A percentile compares a stretch with the other conserved stretches of the same genome.
Evolutionary conservation across 2,113 vertebrate species (phyloP).

Genomic region (Cebidichthys violaceus): DNA sequence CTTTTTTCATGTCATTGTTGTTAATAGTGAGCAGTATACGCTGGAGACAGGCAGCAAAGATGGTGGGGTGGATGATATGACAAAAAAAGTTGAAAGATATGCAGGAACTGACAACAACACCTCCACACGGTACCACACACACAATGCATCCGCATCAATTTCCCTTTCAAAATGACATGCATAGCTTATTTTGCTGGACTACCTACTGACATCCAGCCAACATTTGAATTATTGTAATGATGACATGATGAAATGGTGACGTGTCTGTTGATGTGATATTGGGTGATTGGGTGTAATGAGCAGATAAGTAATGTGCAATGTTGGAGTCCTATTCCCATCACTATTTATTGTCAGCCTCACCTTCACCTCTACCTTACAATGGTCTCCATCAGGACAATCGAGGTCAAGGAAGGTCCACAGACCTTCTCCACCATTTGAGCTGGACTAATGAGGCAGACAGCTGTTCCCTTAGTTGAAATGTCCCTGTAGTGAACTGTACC

Average conservation of each 20-base stretch:
- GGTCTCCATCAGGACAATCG: slow-evolving; percentile 61
- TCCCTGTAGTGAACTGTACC: slow-evolving; percentile 69
- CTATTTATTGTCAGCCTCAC: slow-evolving; percentile 58
- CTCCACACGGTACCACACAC: slow-evolving; percentile 24
- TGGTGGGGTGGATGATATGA: slow-evolving; percentile 5
- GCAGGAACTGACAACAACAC: slow-evolving; percentile 34
- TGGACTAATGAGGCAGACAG: slow-evolving; percentile 79
- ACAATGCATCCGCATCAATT: slow-evolving; percentile 12
- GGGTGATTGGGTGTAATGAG: slow-evolving; percentile 34
- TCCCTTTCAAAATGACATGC: slow-evolving; percentile 23
- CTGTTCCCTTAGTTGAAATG: slow-evolving; percentile 69
- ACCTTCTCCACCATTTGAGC: slow-evolving; percentile 67
- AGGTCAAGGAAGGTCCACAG: slow-evolving; percentile 74
- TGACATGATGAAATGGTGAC: not conserved
- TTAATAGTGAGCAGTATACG: slow-evolving; percentile 30
- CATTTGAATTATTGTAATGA: slow-evolving; percentile 31
- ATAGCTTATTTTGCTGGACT: slow-evolving; percentile 5
- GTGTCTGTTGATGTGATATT: slow-evolving; percentile 16
- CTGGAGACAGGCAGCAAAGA: slow-evolving; percentile 29
- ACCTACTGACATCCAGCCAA: slow-evolving; percentile 15
- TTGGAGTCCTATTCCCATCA: slow-evolving; percentile 30
- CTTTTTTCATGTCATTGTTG: slow-evolving; percentile 16
- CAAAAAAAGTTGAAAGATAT: slow-evolving; percentile 36
- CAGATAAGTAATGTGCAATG: slow-evolving; percentile 25
- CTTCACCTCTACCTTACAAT: slow-evolving; percentile 49